A percentile compares a stretch with the other conserved stretches of the same genome.
Conservation (phyloP, 2,797 vertebrate genomes). For the Cossypha heuglini region DNA sequence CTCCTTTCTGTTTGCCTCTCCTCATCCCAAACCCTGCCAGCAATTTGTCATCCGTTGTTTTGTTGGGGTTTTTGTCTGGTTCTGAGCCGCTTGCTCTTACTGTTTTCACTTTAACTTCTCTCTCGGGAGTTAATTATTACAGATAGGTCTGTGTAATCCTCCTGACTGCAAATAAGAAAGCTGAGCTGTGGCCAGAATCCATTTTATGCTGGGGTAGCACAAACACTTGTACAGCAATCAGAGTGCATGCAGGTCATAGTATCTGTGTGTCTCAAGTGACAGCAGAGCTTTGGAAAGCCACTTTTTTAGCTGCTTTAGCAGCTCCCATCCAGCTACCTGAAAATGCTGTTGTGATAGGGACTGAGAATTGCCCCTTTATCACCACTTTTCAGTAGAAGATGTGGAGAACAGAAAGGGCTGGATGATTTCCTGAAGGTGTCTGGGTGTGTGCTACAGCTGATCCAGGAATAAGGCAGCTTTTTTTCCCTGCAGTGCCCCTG, state of each 20-base stretch:
- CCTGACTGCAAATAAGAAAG: background rate
- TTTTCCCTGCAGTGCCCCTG: background rate
- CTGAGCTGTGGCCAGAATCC: background rate
- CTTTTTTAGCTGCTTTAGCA: background rate
- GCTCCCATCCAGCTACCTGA: background rate
- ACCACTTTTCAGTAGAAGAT: background rate
- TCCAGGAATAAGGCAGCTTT: background rate
- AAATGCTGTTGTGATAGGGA: rapidly evolving
- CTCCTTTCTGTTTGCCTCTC: background rate
- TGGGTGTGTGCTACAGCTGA: background rate
- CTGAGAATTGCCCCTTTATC: rapidly evolving
- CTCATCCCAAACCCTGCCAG: background rate
- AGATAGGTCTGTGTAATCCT: background rate
- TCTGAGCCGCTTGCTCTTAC: background rate
- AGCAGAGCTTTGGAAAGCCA: background rate
- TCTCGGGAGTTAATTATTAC: conserved; percentile 11
- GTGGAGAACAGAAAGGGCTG: background rate
- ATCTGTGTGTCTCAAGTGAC: background rate
- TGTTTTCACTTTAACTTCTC: background rate
- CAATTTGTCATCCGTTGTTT: background rate
- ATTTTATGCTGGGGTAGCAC: background rate
- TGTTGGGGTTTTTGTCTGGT: background rate
- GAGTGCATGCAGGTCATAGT: background rate
- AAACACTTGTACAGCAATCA: background rate
- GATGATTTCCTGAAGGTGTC: background rate